A percentile compares a stretch with the other conserved stretches of the same genome.
phyloP scores from a whole-genome alignment of 2,113 vertebrate species.

The Poicephalus gulielmi region DNA sequence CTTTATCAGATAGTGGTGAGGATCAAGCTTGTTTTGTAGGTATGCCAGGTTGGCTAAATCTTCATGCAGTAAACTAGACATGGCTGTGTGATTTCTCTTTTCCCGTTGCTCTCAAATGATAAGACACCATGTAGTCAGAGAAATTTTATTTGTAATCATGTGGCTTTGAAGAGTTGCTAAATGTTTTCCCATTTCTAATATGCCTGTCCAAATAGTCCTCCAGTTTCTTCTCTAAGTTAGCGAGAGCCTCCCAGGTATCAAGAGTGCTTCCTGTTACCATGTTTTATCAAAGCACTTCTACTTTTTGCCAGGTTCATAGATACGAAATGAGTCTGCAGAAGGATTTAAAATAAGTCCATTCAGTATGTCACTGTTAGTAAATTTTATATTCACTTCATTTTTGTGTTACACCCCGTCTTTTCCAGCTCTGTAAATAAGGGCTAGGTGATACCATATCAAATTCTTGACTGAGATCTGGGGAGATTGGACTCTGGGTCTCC shows the following conservation, averaged over 20 bases:
- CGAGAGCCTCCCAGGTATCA: neutral
- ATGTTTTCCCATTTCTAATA: neutral
- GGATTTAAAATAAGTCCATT: neutral
- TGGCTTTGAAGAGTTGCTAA: neutral
- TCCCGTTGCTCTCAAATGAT: neutral
- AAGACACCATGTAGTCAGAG: neutral
- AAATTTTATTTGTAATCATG: neutral
- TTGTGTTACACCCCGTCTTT: neutral
- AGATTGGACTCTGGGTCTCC: neutral
- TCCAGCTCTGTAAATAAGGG: neutral
- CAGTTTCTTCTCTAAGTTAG: neutral
- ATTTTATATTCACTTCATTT: neutral
- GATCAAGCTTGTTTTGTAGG: neutral
- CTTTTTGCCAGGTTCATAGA: neutral
- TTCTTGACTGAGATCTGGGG: neutral
- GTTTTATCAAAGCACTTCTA: neutral
- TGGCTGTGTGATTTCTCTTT: neutral
- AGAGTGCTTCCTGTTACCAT: neutral
- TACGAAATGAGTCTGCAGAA: neutral
- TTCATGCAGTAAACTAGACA: neutral
- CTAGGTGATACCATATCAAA: neutral
- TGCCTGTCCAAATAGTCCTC: neutral
- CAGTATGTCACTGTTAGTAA: neutral
- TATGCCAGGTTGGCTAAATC: neutral
- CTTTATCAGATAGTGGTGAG: neutral